Evolutionary conservation across 2,113 vertebrate species (phyloP), one percentile per base, ranked within the genome.

Genomic region (Columbina picui): DNA sequence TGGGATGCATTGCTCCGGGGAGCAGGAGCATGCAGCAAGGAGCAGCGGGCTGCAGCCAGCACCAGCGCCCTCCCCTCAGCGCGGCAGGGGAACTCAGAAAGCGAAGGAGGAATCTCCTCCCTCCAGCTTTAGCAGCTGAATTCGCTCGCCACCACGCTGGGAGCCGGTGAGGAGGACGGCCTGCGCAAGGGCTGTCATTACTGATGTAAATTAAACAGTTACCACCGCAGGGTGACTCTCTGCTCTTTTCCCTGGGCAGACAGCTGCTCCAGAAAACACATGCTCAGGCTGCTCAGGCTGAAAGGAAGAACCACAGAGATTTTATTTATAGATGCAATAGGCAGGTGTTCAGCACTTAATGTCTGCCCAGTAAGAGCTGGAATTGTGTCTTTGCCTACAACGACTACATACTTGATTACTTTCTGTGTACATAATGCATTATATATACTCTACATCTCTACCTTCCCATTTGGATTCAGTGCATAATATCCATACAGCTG

Each of bases 261-360:
- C 89, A 97, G 96, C 96, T 97, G 95, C 95, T 97, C 93, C 85
- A 96, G 85, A 94, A 95, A 98, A 97, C 83, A 85, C 87, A 83
- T 55, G 69, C 85, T 95, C 52, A 6, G 76, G 77, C 91, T 96
- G 87, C 70, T 96, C 68, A 19, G 76, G 20, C 89, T 89, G 88
- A 77, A 86, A 89, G 82, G 73, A 83, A 75, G 79, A 94, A 74
- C 93, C 10, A 10, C 79, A 81, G 85, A 82, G 91, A 65, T 68
- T 94, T 95, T 95, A 97, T 97, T 96, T 95, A 96, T 94, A 93
- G 94, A 82, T 81, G 56, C 81, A 91, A 59, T 56, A 67, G 86
- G 78, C 84, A 96, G 94, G 91, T 94, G 93, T 86, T 93, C 84
- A 3, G 34, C 59, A 36, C 71, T 92, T 92, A 73, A 70, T 67